Evolutionary conservation across 2,888 invertebrate genomes (phyloP).

Genomic region (Pristionchus maxplancki): DNA sequence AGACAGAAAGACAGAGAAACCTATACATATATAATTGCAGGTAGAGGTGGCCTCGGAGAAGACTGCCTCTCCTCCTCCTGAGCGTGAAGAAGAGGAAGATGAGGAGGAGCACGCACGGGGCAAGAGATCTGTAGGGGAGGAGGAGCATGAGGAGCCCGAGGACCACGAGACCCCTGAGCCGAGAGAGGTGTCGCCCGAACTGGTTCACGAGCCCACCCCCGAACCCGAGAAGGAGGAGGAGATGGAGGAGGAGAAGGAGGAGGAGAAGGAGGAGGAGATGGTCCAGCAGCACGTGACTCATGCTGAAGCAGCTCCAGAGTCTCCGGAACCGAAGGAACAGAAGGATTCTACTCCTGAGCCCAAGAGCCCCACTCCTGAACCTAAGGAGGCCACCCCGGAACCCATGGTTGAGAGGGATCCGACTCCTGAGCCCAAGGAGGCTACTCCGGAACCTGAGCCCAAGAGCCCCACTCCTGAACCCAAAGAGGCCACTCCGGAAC

Average conservation of each 20-base stretch:
- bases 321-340: background rate
- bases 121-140: constrained; percentile 28
- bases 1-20: background rate
- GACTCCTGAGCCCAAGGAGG: background rate
- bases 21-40: background rate
- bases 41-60: background rate
- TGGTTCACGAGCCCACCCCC: background rate
- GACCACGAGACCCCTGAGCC: background rate
- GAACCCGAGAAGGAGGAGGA: background rate
- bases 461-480: constrained; percentile 11
- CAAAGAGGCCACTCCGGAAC: background rate
- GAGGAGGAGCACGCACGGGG: constrained; percentile 37
- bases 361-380: background rate
- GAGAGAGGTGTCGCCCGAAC: background rate
- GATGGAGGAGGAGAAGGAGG: background rate
- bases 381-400: background rate
- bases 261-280: background rate
- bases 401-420: background rate
- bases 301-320: background rate
- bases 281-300: background rate
- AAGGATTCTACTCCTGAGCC: background rate
- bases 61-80: constrained; percentile 19
- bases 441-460: background rate
- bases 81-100: background rate
- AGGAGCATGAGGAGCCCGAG: background rate